Evolutionary conservation across 2,113 vertebrate species (phyloP).

Genomic region (Macroglossus sobrinus): DNA sequence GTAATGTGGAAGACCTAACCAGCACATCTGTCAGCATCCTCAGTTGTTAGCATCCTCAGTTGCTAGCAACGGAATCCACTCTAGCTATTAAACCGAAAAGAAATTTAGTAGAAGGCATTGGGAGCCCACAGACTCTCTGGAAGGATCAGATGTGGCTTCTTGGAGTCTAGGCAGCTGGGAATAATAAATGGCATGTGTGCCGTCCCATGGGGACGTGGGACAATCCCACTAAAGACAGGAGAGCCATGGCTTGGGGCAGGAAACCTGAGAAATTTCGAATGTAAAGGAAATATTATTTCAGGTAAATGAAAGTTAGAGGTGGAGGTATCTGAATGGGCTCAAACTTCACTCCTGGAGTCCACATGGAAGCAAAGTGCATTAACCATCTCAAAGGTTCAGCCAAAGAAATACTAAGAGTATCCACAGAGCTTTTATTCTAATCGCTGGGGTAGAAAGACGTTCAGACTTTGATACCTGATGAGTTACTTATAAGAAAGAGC

Average conservation of each 20-base stretch:
- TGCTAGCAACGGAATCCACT: not conserved
- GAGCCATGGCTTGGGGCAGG: not conserved
- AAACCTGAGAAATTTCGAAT: not conserved
- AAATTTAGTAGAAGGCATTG: not conserved
- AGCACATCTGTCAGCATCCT: not conserved
- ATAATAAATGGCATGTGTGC: not conserved
- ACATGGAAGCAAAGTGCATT: not conserved
- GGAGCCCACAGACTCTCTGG: not conserved
- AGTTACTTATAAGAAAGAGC: not conserved
- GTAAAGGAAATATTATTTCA: not conserved
- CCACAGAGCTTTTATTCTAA: slow-evolving; percentile 1
- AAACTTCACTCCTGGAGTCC: not conserved
- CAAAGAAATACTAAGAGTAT: not conserved
- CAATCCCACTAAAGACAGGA: not conserved
- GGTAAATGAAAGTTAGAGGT: not conserved
- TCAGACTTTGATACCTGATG: not conserved
- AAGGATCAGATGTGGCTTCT: not conserved
- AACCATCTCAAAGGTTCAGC: not conserved
- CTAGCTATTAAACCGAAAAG: not conserved
- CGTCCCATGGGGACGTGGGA: accelerated
- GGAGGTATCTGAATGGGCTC: not conserved
- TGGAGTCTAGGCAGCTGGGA: not conserved
- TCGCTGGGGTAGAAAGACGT: not conserved
- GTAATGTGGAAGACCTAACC: not conserved
- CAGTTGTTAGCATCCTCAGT: accelerated